Conservation (phyloP, 1,140 invertebrate species). For the Drosophila kikkawai region DNA sequence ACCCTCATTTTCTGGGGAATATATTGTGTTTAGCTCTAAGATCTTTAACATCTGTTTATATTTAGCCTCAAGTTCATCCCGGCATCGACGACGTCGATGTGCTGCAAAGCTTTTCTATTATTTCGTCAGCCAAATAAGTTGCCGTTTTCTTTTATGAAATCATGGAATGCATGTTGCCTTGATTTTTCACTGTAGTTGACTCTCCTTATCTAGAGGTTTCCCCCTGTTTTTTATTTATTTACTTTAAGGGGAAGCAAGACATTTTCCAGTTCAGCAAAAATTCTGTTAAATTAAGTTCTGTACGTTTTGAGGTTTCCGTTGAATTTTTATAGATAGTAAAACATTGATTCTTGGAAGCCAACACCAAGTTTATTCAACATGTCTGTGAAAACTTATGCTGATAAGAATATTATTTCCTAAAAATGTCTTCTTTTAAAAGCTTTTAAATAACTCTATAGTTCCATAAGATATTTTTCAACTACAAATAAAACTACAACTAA, state of each 20-base stretch:
- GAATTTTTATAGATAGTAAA: constrained; percentile 21
- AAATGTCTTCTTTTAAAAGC: background rate
- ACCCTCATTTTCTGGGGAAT: constrained; percentile 20
- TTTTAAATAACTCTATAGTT: background rate
- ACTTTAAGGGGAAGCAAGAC: background rate
- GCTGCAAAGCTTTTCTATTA: constrained; percentile 43
- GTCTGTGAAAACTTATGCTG: background rate
- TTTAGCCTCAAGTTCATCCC: constrained; percentile 53
- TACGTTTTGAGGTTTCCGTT: constrained; percentile 1
- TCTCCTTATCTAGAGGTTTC: constrained; percentile 12
- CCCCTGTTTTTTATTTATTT: constrained; percentile 8
- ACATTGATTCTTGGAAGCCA: constrained; percentile 24
- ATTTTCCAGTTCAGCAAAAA: constrained; percentile 8
- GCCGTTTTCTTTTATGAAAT: constrained; percentile 19
- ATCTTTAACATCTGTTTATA: constrained; percentile 44
- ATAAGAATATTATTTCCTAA: constrained; percentile 4
- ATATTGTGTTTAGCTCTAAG: constrained; percentile 8
- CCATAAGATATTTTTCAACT: background rate
- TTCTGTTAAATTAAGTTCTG: background rate
- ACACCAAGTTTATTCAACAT: constrained; percentile 8
- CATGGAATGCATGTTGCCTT: constrained; percentile 23
- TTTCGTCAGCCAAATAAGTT: constrained; percentile 62
- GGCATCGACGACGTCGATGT: background rate
- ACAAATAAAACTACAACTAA: background rate
- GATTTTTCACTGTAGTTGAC: constrained; percentile 9